Conservation (phyloP, 2,113 vertebrate genomes). For the Spermophilus dauricus region DNA sequence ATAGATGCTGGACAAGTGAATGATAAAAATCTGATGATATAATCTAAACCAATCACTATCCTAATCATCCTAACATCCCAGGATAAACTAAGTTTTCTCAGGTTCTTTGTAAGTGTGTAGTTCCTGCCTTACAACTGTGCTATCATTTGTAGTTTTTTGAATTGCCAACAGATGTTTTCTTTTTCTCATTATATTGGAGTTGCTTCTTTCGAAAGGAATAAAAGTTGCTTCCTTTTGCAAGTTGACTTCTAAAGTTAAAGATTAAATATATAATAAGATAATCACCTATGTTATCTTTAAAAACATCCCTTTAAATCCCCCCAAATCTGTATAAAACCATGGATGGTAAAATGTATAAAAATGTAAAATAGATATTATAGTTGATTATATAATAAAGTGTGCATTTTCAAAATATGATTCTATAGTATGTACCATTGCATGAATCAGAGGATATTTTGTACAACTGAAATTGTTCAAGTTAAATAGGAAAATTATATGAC, state of each 20-base stretch:
- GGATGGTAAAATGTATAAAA: not conserved
- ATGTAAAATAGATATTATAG: not conserved
- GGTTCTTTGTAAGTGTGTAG: not conserved
- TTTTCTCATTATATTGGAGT: not conserved
- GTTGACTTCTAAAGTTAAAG: not conserved
- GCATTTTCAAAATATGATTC: not conserved
- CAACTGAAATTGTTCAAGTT: not conserved
- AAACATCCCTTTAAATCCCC: not conserved
- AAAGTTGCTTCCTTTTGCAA: not conserved
- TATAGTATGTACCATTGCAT: not conserved
- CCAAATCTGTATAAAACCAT: not conserved
- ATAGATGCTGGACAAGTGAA: not conserved
- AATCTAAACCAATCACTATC: not conserved
- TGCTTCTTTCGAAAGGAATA: not conserved
- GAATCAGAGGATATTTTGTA: not conserved
- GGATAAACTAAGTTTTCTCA: not conserved
- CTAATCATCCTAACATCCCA: not conserved
- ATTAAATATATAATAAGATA: not conserved
- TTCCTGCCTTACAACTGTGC: rapidly evolving
- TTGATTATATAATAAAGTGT: not conserved
- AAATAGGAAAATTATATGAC: not conserved
- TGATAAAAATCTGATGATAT: not conserved
- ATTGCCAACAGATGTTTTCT: not conserved
- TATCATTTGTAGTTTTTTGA: not conserved
- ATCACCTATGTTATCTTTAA: not conserved